phyloP scores from a whole-genome alignment of 1,140 invertebrate genomes.

The Diprion similis region DNA sequence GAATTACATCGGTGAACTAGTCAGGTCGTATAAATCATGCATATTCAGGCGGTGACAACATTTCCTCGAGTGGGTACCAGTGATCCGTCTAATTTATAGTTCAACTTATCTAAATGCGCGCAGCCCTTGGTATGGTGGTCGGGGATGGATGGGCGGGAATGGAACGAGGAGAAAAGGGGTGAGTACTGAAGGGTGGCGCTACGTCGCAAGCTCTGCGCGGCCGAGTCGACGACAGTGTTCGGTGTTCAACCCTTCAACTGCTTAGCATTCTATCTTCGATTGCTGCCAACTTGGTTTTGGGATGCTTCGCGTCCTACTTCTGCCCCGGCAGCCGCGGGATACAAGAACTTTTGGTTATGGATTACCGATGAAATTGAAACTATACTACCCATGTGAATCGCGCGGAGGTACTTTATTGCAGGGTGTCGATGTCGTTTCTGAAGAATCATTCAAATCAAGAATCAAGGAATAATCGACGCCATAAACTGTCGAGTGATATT shows the following conservation, averaged over 20 bases:
- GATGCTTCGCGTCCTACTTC: not conserved
- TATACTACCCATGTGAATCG: not conserved
- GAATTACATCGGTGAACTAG: conserved; percentile 53
- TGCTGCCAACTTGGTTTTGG: conserved; percentile 36
- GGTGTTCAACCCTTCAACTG: conserved; percentile 58
- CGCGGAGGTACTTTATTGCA: too few species aligned
- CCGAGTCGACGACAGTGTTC: conserved; percentile 42
- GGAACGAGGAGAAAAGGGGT: conserved; percentile 24
- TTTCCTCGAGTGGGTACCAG: conserved; percentile 60
- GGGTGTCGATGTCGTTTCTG: too few species aligned
- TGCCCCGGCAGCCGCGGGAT: not conserved
- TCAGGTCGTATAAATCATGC: conserved; percentile 59
- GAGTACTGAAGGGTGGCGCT: conserved; percentile 37
- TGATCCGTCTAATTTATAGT: conserved; percentile 65
- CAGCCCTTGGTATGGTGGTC: conserved; percentile 42
- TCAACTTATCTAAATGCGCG: conserved; percentile 63
- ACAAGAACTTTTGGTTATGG: not conserved
- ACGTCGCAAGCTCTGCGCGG: conserved; percentile 31
- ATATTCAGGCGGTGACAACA: conserved; percentile 60
- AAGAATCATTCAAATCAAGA: too few species aligned
- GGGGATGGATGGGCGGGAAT: conserved; percentile 24
- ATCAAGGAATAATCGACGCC: too few species aligned
- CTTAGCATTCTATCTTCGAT: conserved; percentile 63
- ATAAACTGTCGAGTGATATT: too few species aligned
- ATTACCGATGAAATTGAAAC: not conserved